Base-by-base conservation (phyloP, 30 jellyfish, hydroid and myxozoan species). In the Pseudorhiza aurosa region DNA sequence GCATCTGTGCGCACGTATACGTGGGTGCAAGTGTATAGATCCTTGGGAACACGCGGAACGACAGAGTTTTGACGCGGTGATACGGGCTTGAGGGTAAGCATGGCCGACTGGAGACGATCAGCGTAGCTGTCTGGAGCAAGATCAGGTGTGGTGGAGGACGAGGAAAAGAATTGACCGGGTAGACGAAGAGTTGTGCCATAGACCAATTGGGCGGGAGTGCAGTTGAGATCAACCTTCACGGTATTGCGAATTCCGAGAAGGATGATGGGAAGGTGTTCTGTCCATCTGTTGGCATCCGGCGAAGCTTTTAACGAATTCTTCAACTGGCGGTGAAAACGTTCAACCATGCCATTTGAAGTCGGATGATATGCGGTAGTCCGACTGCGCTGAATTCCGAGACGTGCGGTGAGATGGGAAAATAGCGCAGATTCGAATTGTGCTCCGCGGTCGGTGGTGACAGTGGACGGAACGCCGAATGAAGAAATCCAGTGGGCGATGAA, bases 261-360 rank as follows among this genome's bases (percentile, higher is more conserved):
- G 42, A 53, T n/a, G 32, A n/a, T n/a, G 29, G 91, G 91, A 12
- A 82, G 59, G 33, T 15, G 17, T 35, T 68, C 71, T 2, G 55
- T 36, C 91, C 95, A 82, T 24, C 56, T 70, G 73, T 24, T n/a
- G n/a, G n/a, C n/a, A n/a, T n/a, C n/a, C n/a, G n/a, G n/a, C n/a
- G n/a, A n/a, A n/a, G n/a, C n/a, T n/a, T n/a, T 26, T 47, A 68
- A 4, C 9, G 88, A 19, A 9, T 65, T 18, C 27, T 82, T 82
- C 8, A 70, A 22, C 43, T n/a, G 58, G 46, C 91, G 91, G 31
- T 56, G 95, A 36, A 46, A 49, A 29, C 95, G 70, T 30, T 82
- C 85, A 18, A 73, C 19, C 85, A 67, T 47, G 32, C 93, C 89
- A 43, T 70, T 81, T 49, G 93, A 45, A 68, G n/a, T n/a, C n/a